A percentile compares a stretch with the other conserved stretches of the same genome.
These are phyloP conservation scores for Drosophila quadrilineata DNA, from an alignment of 1,140 invertebrate species.

Conservation along the genomic window DNA sequence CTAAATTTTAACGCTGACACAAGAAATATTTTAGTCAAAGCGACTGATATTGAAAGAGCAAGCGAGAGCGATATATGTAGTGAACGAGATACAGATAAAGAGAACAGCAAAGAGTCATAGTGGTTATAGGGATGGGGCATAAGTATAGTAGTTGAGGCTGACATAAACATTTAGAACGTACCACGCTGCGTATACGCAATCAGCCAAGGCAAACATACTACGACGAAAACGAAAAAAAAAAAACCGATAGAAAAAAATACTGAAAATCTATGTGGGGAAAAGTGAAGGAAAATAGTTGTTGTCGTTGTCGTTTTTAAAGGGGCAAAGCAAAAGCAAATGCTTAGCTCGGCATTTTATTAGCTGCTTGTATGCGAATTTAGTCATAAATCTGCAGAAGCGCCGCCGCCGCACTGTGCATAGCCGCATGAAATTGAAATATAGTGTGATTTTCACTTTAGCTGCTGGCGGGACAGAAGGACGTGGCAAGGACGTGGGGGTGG, in stretches of 20 bases:
- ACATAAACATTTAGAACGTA: slow-evolving; percentile 58
- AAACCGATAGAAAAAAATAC: no score
- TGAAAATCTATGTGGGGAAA: no score
- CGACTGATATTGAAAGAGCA: slow-evolving; percentile 12
- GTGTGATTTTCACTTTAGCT: slow-evolving; percentile 76
- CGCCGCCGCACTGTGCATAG: slow-evolving; percentile 59
- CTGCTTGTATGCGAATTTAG: slow-evolving; percentile 76
- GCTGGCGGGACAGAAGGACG: no score
- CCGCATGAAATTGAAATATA: slow-evolving; percentile 79
- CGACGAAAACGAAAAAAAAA: no score
- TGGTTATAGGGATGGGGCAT: no score
- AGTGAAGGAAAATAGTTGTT: no score
- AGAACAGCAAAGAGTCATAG: neutral
- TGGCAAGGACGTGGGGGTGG: no score
- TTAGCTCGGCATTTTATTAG: slow-evolving; percentile 77
- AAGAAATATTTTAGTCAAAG: slow-evolving; percentile 71
- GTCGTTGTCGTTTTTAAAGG: slow-evolving; percentile 58
- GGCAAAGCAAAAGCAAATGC: slow-evolving; percentile 47
- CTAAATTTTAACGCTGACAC: slow-evolving; percentile 76
- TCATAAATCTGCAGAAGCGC: slow-evolving; percentile 70
- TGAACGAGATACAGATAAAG: no score
- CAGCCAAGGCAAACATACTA: slow-evolving; percentile 69
- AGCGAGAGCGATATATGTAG: slow-evolving; percentile 1
- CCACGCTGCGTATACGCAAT: slow-evolving; percentile 76
- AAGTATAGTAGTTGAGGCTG: slow-evolving; percentile 33